Percentiles rank a stretch among this genome's conserved stretches.
phyloP scores from a whole-genome alignment of 2,888 invertebrate genomes.

The Epsilonema sp. region DNA sequence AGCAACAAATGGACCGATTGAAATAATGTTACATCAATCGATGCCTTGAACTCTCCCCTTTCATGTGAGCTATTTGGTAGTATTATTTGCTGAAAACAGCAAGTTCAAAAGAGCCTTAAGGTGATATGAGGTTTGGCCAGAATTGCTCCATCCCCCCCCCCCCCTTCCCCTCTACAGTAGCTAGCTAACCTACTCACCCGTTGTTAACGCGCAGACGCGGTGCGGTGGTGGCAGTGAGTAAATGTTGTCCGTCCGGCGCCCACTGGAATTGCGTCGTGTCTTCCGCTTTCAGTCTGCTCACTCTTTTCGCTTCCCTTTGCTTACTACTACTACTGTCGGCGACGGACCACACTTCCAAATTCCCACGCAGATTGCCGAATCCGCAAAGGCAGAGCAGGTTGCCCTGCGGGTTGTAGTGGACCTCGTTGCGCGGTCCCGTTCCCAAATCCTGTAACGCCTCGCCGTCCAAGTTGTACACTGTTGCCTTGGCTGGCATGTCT shows the following conservation, averaged over 20 bases:
- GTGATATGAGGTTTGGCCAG: too few species aligned
- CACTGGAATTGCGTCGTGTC: conserved; percentile 72
- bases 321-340: too few species aligned
- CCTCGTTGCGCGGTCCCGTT: conserved; percentile 64
- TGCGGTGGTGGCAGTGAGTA: conserved; percentile 83
- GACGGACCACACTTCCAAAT: conserved; percentile 60
- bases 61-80: too few species aligned
- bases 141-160: too few species aligned
- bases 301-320: too few species aligned
- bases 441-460: conserved; percentile 80
- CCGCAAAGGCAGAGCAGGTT: conserved; percentile 40
- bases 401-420: conserved; percentile 58
- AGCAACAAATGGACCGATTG: too few species aligned
- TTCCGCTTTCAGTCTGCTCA: conserved; percentile 49
- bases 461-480: conserved; percentile 76
- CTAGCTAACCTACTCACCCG: too few species aligned
- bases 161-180: too few species aligned
- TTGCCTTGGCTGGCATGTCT: conserved; percentile 79
- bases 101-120: too few species aligned
- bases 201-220: conserved; percentile 73
- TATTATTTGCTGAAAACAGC: too few species aligned
- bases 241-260: conserved; percentile 79
- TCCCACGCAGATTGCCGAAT: conserved; percentile 74
- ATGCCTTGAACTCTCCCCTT: too few species aligned
- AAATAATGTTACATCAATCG: too few species aligned